Evolutionary conservation across 2,888 invertebrate species (phyloP).

Genomic region (Anticlea derivata): DNA sequence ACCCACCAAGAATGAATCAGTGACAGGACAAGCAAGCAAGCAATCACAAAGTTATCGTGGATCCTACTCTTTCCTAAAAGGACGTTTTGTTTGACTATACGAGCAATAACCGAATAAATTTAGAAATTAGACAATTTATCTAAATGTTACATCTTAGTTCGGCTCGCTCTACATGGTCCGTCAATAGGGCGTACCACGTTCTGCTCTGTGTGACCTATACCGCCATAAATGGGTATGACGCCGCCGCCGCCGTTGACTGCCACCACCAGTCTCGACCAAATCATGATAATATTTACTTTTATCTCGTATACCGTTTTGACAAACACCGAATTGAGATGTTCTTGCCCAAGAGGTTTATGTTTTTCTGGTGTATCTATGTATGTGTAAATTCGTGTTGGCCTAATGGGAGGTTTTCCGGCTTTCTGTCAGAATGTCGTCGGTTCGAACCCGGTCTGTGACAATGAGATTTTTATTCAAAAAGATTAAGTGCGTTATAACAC

Average conservation of each 20-base stretch:
- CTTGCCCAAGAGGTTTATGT: no score
- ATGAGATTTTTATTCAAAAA: no score
- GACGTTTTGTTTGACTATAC: not conserved
- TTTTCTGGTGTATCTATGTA: no score
- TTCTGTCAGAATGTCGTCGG: no score
- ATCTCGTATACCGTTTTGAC: constrained; percentile 52
- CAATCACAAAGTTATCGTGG: no score
- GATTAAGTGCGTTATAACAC: no score
- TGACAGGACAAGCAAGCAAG: no score
- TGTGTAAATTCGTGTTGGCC: no score
- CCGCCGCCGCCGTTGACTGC: constrained; percentile 50
- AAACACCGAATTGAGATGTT: constrained; percentile 30
- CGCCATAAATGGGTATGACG: constrained; percentile 67
- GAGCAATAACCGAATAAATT: constrained; percentile 28
- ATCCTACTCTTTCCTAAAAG: no score
- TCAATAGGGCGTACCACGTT: constrained; percentile 48
- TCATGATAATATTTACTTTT: constrained; percentile 65
- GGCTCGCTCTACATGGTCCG: constrained; percentile 56
- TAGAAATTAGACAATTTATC: constrained; percentile 33
- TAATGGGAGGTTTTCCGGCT: no score
- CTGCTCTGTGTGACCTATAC: constrained; percentile 58
- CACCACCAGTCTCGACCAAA: constrained; percentile 60
- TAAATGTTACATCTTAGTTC: constrained; percentile 40
- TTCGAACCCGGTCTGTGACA: no score
- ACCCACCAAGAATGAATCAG: no score